phyloP scores from a whole-genome alignment of 2,888 invertebrate species.

The Chalcis sispes region DNA sequence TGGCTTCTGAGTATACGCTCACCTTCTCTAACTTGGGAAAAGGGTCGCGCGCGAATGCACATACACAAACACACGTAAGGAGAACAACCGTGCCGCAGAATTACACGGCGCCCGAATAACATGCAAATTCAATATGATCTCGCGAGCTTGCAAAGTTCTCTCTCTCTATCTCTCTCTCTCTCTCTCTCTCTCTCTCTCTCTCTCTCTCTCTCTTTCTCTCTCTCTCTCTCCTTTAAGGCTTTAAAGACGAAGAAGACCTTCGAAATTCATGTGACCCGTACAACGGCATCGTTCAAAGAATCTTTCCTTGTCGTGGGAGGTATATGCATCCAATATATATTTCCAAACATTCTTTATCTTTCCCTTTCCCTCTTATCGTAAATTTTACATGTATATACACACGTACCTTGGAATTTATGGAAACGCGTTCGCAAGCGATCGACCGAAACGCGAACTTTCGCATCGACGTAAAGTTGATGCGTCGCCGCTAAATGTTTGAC shows the following conservation, averaged over 20 bases:
- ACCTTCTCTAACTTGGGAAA: too few relatives aligned
- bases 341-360: too few relatives aligned
- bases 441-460: neutral
- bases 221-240: slow-evolving; percentile 9
- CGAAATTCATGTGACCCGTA: slow-evolving; percentile 36
- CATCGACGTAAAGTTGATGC: neutral
- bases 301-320: neutral
- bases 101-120: slow-evolving; percentile 65
- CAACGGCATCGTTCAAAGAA: slow-evolving; percentile 2
- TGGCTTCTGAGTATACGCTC: neutral
- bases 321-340: too few relatives aligned
- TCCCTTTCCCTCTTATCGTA: too few relatives aligned
- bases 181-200: neutral
- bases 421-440: neutral
- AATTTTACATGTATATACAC: too few relatives aligned
- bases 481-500: too few relatives aligned
- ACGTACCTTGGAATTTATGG: neutral
- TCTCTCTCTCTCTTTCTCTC: neutral
- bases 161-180: neutral
- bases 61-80: slow-evolving; percentile 8
- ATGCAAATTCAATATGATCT: slow-evolving; percentile 70
- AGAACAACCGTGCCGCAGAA: slow-evolving; percentile 42
- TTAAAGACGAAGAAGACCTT: slow-evolving; percentile 37
- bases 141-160: neutral
- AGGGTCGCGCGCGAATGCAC: too few relatives aligned